Percentiles rank a stretch among this genome's conserved stretches.
phyloP scores from a whole-genome alignment of 2,888 invertebrate species.

The Cerastis leucographa region DNA sequence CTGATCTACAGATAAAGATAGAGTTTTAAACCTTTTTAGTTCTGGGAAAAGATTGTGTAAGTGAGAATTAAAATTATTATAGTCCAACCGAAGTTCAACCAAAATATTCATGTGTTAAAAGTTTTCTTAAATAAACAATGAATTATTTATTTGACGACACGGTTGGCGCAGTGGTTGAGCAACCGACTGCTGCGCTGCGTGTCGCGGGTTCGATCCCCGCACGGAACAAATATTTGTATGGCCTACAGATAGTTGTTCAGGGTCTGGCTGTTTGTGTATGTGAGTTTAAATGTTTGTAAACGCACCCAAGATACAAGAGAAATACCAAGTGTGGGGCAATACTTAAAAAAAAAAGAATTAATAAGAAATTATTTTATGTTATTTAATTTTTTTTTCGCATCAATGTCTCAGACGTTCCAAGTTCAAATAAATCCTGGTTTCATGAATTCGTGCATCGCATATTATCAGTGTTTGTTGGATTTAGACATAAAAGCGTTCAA shows the following conservation, averaged over 20 bases:
- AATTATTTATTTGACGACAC: too few species aligned
- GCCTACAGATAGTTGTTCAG: too few species aligned
- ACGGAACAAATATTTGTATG: too few species aligned
- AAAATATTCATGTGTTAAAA: neutral
- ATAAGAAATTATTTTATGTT: too few species aligned
- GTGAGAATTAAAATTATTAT: neutral
- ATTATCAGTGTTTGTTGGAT: constrained; percentile 42
- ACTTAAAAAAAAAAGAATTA: too few species aligned
- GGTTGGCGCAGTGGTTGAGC: too few species aligned
- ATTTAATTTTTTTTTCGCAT: constrained; percentile 8
- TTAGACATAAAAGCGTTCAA: constrained; percentile 50
- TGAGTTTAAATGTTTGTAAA: too few species aligned
- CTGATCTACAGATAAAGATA: neutral
- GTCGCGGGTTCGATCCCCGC: too few species aligned
- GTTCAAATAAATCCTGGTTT: constrained; percentile 29
- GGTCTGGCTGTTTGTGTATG: too few species aligned
- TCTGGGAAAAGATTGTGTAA: neutral
- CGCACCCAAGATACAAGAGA: too few species aligned
- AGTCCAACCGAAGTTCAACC: neutral
- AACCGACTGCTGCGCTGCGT: too few species aligned
- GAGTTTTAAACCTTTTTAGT: neutral
- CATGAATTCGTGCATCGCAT: constrained; percentile 37
- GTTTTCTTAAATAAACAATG: neutral
- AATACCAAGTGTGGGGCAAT: too few species aligned
- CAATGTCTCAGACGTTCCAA: constrained; percentile 9